Evolutionary conservation across 2,113 vertebrate species (phyloP), one percentile per base, ranked within the genome.

Genomic region (Hypocryptadius cinnamomeus): DNA sequence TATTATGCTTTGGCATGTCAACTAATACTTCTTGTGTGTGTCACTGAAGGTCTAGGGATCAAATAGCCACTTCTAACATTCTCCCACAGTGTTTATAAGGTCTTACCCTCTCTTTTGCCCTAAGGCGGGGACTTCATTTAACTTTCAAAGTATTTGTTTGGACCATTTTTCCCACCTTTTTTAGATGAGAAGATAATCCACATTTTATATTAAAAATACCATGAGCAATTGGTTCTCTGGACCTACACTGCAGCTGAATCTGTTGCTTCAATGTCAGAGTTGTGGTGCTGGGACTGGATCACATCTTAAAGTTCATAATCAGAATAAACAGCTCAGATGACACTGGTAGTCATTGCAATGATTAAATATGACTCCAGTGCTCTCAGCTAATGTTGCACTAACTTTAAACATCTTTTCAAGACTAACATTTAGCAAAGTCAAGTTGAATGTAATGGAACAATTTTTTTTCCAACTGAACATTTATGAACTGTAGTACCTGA

Each of bases 241-340:
- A 83, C 13, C 74, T 89, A 24, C 15, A 60, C 8, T 78, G n/a
- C 35, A 31, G 87, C 45, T 95, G 84, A 91, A 79, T 84, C 27
- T 59, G 33, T 86, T 94, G 53, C 37, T 94, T 90, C 56, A 27
- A 31, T 77, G 87, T 94, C 80, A 93, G 72, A 80, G 19, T 72
- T 47, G 64, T 18, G 30, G 47, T 16, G 24, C 59, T 88, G 42
- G 23, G 50, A 37, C 88, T 89, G 60, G 48, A 91, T 76, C 51
- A 31, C 23, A 39, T 39, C 10, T 94, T 94, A 90, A 96, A 96
- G 89, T 96, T 96, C 90, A 78, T 93, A 93, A 94, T 77, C 66
- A 94, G 50, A 92, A 89, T 89, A 96, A 96, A 91, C 95, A 94
- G 72, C 65, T 95, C 96, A 69, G 78, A 88, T 92, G 51, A 56